Conservation (phyloP, 1,140 invertebrate genomes). For the Reticulitermes speratus region DNA sequence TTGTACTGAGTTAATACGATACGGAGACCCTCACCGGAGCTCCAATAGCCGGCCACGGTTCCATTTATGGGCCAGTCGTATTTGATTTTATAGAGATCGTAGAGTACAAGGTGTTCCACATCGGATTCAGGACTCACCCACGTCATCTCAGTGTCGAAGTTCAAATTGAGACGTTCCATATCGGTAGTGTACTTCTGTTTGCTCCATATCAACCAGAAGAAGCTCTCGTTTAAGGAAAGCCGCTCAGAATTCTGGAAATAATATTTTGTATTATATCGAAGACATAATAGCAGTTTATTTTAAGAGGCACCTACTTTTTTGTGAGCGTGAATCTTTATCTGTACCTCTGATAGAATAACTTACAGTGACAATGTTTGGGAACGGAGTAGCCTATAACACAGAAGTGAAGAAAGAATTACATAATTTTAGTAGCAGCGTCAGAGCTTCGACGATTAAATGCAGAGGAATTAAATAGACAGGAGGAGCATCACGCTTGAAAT, state of each 20-base stretch:
- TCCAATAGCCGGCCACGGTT: neutral
- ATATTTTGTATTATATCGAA: neutral
- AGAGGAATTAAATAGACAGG: too few relatives aligned
- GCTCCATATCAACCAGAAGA: slow-evolving; percentile 20
- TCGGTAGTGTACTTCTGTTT: neutral
- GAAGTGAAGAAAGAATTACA: too few relatives aligned
- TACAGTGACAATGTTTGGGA: too few relatives aligned
- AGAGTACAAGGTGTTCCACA: neutral
- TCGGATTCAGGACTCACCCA: slow-evolving; percentile 8
- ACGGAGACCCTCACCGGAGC: neutral
- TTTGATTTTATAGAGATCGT: slow-evolving; percentile 24
- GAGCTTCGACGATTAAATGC: too few relatives aligned
- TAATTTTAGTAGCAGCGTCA: too few relatives aligned
- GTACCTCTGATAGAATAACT: too few relatives aligned
- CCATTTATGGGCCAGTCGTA: slow-evolving; percentile 19
- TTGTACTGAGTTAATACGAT: slow-evolving; percentile 8
- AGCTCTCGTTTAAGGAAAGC: neutral
- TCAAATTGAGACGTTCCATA: neutral
- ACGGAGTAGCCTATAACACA: too few relatives aligned
- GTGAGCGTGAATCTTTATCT: too few relatives aligned
- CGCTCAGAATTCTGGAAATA: neutral
- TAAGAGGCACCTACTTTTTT: too few relatives aligned
- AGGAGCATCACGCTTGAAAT: too few relatives aligned
- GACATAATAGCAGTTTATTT: too few relatives aligned
- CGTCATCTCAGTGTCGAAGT: slow-evolving; percentile 21